Conservation (phyloP, 2,888 invertebrate species). For the Pinctada fucata region DNA sequence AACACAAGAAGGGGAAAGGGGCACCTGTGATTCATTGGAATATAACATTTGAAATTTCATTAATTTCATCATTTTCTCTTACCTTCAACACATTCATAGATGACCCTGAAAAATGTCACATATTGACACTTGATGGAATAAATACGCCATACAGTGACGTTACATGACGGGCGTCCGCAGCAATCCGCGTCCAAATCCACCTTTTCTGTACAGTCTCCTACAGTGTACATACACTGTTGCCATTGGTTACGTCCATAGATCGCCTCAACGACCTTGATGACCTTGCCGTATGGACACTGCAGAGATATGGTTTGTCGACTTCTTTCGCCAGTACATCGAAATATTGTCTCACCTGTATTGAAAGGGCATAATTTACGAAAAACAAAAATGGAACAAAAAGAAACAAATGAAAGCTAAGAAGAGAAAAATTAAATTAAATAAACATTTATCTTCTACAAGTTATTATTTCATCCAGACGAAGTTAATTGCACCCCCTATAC, state of each 20-base stretch:
- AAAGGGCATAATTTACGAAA: too few relatives aligned
- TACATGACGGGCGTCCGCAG: constrained; percentile 35
- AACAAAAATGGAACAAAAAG: too few relatives aligned
- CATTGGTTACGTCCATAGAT: constrained; percentile 34
- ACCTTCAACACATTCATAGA: constrained; percentile 45
- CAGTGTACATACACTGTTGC: constrained; percentile 30
- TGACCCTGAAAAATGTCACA: constrained; percentile 40
- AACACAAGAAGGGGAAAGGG: too few relatives aligned
- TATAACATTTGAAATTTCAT: too few relatives aligned
- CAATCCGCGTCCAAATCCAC: constrained; percentile 28
- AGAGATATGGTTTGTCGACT: constrained; percentile 19
- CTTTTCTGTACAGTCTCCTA: constrained; percentile 28
- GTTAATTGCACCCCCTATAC: too few relatives aligned
- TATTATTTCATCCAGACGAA: too few relatives aligned
- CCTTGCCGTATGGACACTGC: constrained; percentile 23
- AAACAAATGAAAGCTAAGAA: too few relatives aligned
- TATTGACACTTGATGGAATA: constrained; percentile 44
- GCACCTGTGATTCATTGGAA: too few relatives aligned
- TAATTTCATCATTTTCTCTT: neutral
- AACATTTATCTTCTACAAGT: too few relatives aligned
- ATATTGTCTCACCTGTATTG: constrained; percentile 21
- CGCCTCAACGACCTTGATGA: constrained; percentile 33
- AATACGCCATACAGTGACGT: constrained; percentile 28
- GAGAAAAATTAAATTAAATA: too few relatives aligned
- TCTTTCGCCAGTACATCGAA: constrained; percentile 24